phyloP scores from a whole-genome alignment of 2,797 vertebrate species.

The Chelon auratus region DNA sequence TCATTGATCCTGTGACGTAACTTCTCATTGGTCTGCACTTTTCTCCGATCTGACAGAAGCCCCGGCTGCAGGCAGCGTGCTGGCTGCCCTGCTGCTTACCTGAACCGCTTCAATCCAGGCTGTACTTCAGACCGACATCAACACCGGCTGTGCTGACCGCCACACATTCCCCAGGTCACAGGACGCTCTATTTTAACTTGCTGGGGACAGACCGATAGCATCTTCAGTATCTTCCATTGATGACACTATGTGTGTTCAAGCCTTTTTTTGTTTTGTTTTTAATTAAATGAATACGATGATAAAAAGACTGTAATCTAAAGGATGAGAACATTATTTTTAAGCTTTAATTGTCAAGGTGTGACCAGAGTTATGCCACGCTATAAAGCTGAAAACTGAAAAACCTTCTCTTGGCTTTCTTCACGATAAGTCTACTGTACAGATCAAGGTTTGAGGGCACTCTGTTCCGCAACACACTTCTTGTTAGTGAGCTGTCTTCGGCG shows the following conservation, averaged over 20 bases:
- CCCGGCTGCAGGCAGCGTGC: conserved; percentile 31
- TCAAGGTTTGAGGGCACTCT: conserved; percentile 21
- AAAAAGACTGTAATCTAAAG: not conserved
- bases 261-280: not conserved
- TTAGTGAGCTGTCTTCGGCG: conserved; percentile 8
- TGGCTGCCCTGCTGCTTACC: conserved; percentile 63
- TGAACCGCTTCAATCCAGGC: conserved; percentile 42
- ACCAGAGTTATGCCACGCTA: not conserved
- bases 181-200: conserved; percentile 43
- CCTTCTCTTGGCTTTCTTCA: not conserved
- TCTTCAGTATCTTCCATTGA: not conserved
- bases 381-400: conserved; percentile 15
- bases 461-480: not conserved
- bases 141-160: conserved; percentile 19
- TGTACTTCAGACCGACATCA: conserved; percentile 28
- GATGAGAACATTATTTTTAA: not conserved
- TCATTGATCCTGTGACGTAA: no score
- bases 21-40: not conserved
- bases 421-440: conserved; percentile 34
- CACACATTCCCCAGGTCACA: conserved; percentile 41
- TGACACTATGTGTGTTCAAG: not conserved
- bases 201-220: conserved; percentile 53
- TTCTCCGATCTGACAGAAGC: conserved; percentile 41
- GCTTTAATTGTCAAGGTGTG: conserved; percentile 8
- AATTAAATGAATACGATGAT: not conserved